Evolutionary conservation across 2,888 invertebrate genomes (phyloP), one percentile per base, ranked within the genome.

Genomic region (Megalurothrips usitatus): DNA sequence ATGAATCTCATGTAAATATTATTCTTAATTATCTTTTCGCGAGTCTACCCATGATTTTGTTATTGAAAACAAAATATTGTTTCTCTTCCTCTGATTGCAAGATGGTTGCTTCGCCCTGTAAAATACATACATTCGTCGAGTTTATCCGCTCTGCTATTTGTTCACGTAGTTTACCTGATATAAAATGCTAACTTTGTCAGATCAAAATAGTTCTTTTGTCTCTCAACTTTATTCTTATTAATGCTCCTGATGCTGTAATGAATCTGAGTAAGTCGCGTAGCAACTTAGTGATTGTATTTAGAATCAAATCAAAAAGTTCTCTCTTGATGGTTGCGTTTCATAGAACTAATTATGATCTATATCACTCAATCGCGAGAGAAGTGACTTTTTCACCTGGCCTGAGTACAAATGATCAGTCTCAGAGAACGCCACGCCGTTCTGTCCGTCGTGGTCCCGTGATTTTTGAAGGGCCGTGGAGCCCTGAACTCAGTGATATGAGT

Each of bases 1-100:
- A 75, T 75, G 68, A 75, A 75, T 75, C 68, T 75, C 68, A 75
- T 75, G 68, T 75, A 75, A 75, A 75, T 75, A 75, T 26, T 75
- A 75, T 75, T 26, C 23, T 75, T 26, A 23, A 75, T 75, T 26
- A n/a, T 75, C 68, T 75, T 75, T 8, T 75, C 68, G 58, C 68
- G 68, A 75, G 68, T 75, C 68, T 75, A 75, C 68, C 26, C 19
- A 58, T 58, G 17, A 58, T 75, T 75, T 68, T n/a, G 68, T 23
- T 23, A n/a, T 68, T 75, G 9, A 23, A 26, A 26, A 58, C 19
- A 75, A 26, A 75, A 75, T 23, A 8, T 12, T 26, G 23, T 26
- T 26, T 75, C 23, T 75, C 12, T 26, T 26, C 23, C 9, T 75
- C 8, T 26, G n/a, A 26, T 75, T 75, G 26, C 23, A 75, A 75